Conservation (phyloP, 2,888 invertebrate species). For the Andricus quercusramuli region DNA sequence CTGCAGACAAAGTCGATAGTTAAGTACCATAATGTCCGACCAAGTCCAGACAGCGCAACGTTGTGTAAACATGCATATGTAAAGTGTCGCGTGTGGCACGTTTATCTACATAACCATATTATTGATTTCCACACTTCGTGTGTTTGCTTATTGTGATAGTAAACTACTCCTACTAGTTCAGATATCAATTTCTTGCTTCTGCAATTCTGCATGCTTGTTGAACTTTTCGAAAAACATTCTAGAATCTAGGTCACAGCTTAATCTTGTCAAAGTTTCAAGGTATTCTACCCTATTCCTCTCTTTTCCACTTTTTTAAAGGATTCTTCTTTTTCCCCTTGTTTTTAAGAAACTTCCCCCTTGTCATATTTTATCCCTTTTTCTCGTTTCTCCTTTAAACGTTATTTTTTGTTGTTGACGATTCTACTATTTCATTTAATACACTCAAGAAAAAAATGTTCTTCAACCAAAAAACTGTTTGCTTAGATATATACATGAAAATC, state of each 20-base stretch:
- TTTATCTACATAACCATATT: slow-evolving; percentile 13
- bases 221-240: not conserved
- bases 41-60: not conserved
- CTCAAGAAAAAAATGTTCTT: too few species aligned
- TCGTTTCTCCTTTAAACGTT: too few species aligned
- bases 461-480: too few species aligned
- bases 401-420: too few species aligned
- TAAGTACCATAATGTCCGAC: not conserved
- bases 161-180: not conserved
- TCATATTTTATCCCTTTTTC: too few species aligned
- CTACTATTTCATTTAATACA: too few species aligned
- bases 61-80: not conserved
- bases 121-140: slow-evolving; percentile 17
- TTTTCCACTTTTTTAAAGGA: too few species aligned
- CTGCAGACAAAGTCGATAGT: slow-evolving; percentile 19
- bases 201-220: not conserved
- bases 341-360: too few species aligned
- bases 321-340: too few species aligned
- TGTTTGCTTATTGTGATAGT: not conserved
- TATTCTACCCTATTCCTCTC: not conserved
- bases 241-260: not conserved
- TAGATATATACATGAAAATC: too few species aligned
- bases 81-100: slow-evolving; percentile 6
- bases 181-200: not conserved
- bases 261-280: not conserved